These are phyloP conservation scores for Drosophila nebulosa DNA, from an alignment of 1,140 invertebrate genomes.

Conservation along the genomic window DNA sequence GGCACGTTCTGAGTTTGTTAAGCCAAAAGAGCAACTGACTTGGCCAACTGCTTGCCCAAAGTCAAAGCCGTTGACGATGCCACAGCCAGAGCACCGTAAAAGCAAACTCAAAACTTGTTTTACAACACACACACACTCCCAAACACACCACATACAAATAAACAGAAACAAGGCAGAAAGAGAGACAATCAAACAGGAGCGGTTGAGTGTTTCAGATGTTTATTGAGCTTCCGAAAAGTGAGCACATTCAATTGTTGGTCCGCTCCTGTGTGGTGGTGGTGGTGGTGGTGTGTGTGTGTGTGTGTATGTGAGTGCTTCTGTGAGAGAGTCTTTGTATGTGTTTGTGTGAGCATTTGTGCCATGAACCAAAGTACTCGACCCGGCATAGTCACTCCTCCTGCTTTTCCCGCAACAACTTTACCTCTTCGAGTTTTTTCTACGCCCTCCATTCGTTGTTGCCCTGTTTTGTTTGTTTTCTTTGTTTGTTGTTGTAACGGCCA, in stretches of 20 bases:
- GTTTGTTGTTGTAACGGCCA: slow-evolving; percentile 71
- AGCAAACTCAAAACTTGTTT: slow-evolving; percentile 74
- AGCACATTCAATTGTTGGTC: neutral
- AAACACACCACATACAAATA: neutral
- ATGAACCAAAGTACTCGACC: slow-evolving; percentile 69
- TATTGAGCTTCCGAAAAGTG: too few species aligned
- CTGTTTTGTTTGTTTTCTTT: slow-evolving; percentile 75
- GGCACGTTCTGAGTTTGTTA: slow-evolving; percentile 73
- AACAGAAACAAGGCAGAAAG: slow-evolving; percentile 11
- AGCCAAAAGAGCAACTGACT: slow-evolving; percentile 76
- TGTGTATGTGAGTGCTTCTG: neutral
- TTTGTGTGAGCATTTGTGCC: slow-evolving; percentile 32
- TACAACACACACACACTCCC: slow-evolving; percentile 46
- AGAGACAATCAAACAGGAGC: neutral
- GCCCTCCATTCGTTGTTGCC: slow-evolving; percentile 44
- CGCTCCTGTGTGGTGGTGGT: neutral
- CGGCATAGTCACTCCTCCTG: slow-evolving; percentile 33
- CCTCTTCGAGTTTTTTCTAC: neutral
- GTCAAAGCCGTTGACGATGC: slow-evolving; percentile 47
- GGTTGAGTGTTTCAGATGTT: neutral
- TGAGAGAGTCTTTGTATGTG: too few species aligned
- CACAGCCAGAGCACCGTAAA: slow-evolving; percentile 41
- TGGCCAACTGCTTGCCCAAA: slow-evolving; percentile 61
- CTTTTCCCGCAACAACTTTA: neutral
- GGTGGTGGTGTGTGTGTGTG: neutral